These are phyloP conservation scores for Rissa tridactyla DNA, from an alignment of 2,113 vertebrate species.

Conservation along the genomic window DNA sequence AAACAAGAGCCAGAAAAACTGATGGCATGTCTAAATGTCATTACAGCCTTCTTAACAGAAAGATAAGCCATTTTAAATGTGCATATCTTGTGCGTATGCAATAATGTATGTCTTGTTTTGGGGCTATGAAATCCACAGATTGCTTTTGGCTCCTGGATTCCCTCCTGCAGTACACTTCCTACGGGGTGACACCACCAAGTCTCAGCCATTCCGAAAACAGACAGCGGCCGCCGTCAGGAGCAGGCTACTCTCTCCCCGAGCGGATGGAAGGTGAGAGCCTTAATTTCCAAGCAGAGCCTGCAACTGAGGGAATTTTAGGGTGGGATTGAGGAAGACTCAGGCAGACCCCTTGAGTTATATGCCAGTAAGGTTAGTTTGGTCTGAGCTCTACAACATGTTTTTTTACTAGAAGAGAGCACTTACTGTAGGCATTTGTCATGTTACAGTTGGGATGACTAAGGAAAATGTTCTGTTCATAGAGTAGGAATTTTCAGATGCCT, in stretches of 20 bases:
- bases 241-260: constrained; percentile 79
- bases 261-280: constrained; percentile 91
- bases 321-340: not conserved
- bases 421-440: not conserved
- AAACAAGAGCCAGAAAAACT: not conserved
- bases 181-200: constrained; percentile 91
- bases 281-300: accelerated
- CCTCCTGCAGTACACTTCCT: constrained; percentile 93
- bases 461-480: not conserved
- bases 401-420: not conserved
- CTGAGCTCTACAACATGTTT: not conserved
- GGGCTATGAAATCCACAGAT: constrained; percentile 71
- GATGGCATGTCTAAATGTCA: not conserved
- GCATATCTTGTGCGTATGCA: too few species aligned
- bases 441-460: not conserved
- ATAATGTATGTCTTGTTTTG: not conserved
- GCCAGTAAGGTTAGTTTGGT: not conserved
- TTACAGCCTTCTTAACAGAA: not conserved
- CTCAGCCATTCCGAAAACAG: constrained; percentile 91
- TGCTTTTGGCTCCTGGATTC: constrained; percentile 97
- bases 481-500: not conserved
- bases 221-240: constrained; percentile 81
- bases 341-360: accelerated
- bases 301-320: not conserved
- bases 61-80: not conserved